Evolutionary conservation across 2,113 vertebrate genomes (phyloP).

Genomic region (Falcunculus frontatus): DNA sequence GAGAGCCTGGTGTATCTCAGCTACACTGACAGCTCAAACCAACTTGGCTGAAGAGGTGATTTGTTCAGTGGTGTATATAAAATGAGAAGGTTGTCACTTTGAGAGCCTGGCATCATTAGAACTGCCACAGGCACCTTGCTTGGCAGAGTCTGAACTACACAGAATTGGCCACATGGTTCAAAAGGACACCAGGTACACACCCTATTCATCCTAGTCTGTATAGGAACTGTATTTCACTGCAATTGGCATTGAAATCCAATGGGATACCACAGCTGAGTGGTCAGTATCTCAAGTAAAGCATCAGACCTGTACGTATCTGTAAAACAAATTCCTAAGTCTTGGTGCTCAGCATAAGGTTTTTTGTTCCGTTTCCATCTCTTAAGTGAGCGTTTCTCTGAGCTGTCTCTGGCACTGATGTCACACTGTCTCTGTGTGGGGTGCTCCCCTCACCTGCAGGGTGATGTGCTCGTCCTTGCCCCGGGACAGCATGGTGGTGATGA

Average conservation of each 20-base stretch:
- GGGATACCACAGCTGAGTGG: background rate
- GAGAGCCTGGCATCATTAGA: background rate
- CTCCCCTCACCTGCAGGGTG: slow-evolving; percentile 77
- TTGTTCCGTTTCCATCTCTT: background rate
- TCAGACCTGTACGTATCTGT: background rate
- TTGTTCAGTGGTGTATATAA: background rate
- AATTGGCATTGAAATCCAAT: background rate
- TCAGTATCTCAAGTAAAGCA: background rate
- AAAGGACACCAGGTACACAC: background rate
- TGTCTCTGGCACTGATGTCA: background rate
- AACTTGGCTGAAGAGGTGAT: background rate
- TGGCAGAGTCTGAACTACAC: background rate
- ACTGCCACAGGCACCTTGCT: background rate
- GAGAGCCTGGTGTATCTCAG: background rate
- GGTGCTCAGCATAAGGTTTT: background rate
- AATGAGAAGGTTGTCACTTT: background rate
- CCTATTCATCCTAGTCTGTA: background rate
- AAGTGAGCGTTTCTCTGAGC: background rate
- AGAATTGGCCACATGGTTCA: background rate
- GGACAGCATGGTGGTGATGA: slow-evolving; percentile 76
- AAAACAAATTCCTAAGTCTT: background rate
- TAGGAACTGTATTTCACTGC: background rate
- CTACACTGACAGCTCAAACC: background rate
- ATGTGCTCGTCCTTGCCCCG: slow-evolving; percentile 79
- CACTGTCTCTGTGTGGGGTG: background rate